These are phyloP conservation scores for Engystomops pustulosus DNA, from an alignment of 2,113 vertebrate genomes.

Conservation along the genomic window DNA sequence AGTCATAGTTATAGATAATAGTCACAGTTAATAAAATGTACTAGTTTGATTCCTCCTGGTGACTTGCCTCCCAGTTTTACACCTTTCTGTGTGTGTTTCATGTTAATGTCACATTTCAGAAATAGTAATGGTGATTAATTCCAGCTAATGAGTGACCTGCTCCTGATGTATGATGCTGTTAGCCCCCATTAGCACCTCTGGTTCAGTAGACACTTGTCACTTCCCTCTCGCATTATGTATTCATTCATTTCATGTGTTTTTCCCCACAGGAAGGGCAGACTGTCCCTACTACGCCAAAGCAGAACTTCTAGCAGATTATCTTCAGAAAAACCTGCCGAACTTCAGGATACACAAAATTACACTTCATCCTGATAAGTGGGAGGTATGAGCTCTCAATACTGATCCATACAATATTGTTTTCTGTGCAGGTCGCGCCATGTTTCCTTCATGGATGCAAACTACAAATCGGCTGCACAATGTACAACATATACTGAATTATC, in stretches of 20 bases:
- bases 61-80: no score
- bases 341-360: constrained; percentile 86
- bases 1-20: no score
- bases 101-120: no score
- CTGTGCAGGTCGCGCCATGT: background rate
- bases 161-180: no score
- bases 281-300: constrained; percentile 89
- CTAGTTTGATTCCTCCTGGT: no score
- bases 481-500: no score
- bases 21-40: no score
- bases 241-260: background rate
- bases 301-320: constrained; percentile 85
- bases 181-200: background rate
- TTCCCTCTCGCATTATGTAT: background rate
- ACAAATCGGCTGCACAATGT: no score
- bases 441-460: no score
- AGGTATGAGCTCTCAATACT: constrained; percentile 74
- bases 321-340: constrained; percentile 81
- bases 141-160: background rate
- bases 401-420: background rate
- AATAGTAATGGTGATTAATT: no score
- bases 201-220: background rate
- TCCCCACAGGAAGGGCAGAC: constrained; percentile 79
- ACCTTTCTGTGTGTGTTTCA: no score
- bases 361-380: constrained; percentile 82